Base-by-base conservation (phyloP, 2,888 invertebrate species). In the Argyra leucocephala region DNA sequence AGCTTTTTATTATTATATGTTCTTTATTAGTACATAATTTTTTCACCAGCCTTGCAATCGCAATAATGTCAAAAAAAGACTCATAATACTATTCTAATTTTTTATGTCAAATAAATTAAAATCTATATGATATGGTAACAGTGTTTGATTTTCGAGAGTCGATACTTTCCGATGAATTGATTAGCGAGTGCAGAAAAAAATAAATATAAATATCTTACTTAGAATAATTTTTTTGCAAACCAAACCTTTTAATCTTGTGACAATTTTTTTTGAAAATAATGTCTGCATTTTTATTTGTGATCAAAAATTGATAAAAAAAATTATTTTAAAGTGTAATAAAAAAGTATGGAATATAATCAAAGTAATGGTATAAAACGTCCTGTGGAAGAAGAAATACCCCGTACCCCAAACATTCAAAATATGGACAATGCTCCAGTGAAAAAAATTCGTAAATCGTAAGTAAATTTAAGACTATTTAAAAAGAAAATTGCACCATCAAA, bases 391-490 rank as follows among this genome's bases (percentile, higher is more conserved):
- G 48, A 48, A 48, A 48, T 48, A 48, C 48, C 18, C 6, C 48
- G 48, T 48, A 48, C 48, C 15, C 48, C n/a, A 48, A 48, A 48
- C 15, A n/a, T 48, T 12, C 48, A 48, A 48, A n/a, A 15, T 5
- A 48, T 48, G 48, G 48, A 48, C 12, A 48, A 48, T 18, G 48
- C 48, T 48, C 48, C 48, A n/a, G 15, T 48, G 48, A 48, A 48
- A 18, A 48, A 48, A 48, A 48, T 48, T 48, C 48, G 48, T 48
- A 48, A 48, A 48, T 48, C 48, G 48, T 48, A 48, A 48, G 48
- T 48, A 48, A 48, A 48, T 18, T 31, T 31, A 31, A 31, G 7
- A 31, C 7, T 31, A 26, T 10, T 37, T 31, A 31, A 31, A 37
- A 9, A 3, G 15, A 18, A 48, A 48, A 48, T 18, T 37, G 5